A percentile compares a stretch with the other conserved stretches of the same genome.
These are phyloP conservation scores for Chauna torquata DNA, from an alignment of 2,113 vertebrate species.

Conservation along the genomic window DNA sequence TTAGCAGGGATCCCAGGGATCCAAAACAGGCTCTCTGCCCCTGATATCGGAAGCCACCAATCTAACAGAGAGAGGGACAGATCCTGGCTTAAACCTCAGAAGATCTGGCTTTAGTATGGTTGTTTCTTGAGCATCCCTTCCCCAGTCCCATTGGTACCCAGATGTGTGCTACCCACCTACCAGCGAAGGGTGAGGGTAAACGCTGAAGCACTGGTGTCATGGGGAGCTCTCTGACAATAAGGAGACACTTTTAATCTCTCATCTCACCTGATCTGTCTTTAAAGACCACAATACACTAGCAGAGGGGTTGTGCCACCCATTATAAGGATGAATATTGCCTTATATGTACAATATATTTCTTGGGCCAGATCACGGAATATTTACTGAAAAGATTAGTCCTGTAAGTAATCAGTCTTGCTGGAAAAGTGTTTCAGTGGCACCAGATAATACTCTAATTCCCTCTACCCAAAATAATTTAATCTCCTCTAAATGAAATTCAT, in stretches of 20 bases:
- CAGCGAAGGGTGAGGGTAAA: not conserved
- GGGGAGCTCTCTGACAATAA: not conserved
- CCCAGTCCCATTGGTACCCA: rapidly evolving
- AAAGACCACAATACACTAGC: not conserved
- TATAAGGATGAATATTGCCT: not conserved
- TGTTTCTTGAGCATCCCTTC: not conserved
- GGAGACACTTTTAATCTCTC: not conserved
- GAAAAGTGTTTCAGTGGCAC: constrained; percentile 1
- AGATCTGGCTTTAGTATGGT: not conserved
- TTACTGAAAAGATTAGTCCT: constrained; percentile 15
- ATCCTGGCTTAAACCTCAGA: not conserved
- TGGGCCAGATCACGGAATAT: not conserved
- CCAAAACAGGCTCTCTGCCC: not conserved
- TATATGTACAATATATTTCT: not conserved
- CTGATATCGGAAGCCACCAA: not conserved
- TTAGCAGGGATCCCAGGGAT: not conserved
- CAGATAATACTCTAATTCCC: constrained; percentile 16
- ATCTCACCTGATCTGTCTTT: not conserved
- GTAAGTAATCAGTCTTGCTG: constrained; percentile 6
- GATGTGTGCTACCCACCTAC: rapidly evolving
- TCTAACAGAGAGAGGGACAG: not conserved
- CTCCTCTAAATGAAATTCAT: constrained; percentile 38
- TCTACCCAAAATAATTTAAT: constrained; percentile 41
- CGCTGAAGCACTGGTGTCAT: not conserved
- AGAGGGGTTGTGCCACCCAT: not conserved